Percentiles rank a stretch among this genome's conserved stretches.
These are phyloP conservation scores for Pandemis cinnamomeana DNA, from an alignment of 2,888 invertebrate species.

Conservation along the genomic window DNA sequence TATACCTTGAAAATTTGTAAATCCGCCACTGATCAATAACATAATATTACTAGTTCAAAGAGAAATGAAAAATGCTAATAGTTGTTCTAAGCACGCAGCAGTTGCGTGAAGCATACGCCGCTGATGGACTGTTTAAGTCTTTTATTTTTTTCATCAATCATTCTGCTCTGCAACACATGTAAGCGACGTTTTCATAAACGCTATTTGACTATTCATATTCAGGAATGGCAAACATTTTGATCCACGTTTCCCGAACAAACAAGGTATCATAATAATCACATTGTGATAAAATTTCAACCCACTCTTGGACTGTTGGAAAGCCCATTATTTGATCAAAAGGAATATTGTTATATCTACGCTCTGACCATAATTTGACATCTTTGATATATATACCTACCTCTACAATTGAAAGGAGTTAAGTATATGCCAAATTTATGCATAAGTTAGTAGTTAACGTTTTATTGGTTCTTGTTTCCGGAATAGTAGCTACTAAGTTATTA, in stretches of 20 bases:
- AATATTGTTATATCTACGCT: background rate
- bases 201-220: slow-evolving; percentile 36
- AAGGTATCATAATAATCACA: background rate
- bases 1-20: too few species aligned
- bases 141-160: slow-evolving; percentile 40
- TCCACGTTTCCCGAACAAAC: slow-evolving; percentile 1
- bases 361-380: background rate
- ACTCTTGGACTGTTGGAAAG: background rate
- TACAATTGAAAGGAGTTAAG: background rate
- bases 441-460: background rate
- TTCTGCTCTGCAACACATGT: slow-evolving; percentile 35
- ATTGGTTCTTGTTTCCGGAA: too few species aligned
- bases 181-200: slow-evolving; percentile 37
- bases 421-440: slow-evolving; percentile 1
- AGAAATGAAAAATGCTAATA: background rate
- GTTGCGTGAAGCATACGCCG: background rate
- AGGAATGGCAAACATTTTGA: slow-evolving; percentile 13
- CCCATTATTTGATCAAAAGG: background rate
- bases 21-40: too few species aligned
- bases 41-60: background rate
- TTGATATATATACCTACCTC: background rate
- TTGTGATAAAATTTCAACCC: background rate
- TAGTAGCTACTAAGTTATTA: too few species aligned
- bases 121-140: slow-evolving; percentile 21
- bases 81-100: background rate